These are phyloP conservation scores for Aphaenogaster ashmeadi DNA, from an alignment of 1,140 invertebrate species.

Conservation along the genomic window DNA sequence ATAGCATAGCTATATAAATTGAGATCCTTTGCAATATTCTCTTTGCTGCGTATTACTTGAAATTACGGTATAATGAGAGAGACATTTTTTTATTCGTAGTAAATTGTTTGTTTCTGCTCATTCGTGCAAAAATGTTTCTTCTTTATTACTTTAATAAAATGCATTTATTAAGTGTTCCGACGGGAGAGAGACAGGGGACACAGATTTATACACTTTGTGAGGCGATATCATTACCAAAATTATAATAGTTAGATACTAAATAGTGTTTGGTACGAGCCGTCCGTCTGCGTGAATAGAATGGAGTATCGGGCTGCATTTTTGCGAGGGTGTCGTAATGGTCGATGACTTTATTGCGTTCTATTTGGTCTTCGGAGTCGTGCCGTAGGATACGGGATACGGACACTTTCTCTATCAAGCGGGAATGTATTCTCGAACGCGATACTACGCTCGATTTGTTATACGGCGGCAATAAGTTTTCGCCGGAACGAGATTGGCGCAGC, in stretches of 20 bases:
- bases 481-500: slow-evolving; percentile 36
- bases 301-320: background rate
- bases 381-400: slow-evolving; percentile 76
- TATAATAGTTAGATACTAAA: slow-evolving; percentile 47
- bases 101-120: slow-evolving; percentile 1
- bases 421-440: slow-evolving; percentile 56
- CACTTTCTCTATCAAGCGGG: slow-evolving; percentile 61
- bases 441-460: slow-evolving; percentile 61
- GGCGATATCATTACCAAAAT: background rate
- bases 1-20: slow-evolving; percentile 15
- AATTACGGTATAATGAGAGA: background rate
- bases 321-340: slow-evolving; percentile 75
- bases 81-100: background rate
- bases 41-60: background rate
- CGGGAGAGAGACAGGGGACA: background rate
- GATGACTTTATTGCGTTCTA: slow-evolving; percentile 79
- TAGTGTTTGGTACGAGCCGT: background rate
- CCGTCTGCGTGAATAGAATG: background rate
- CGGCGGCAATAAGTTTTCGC: slow-evolving; percentile 38
- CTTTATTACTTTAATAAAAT: background rate
- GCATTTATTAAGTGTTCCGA: background rate
- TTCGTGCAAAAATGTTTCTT: background rate
- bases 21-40: background rate
- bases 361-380: slow-evolving; percentile 56
- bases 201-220: background rate